Percentiles rank a stretch among this genome's conserved stretches.
Conservation (phyloP, 1,140 invertebrate species). For the Drosophila gunungcola region DNA sequence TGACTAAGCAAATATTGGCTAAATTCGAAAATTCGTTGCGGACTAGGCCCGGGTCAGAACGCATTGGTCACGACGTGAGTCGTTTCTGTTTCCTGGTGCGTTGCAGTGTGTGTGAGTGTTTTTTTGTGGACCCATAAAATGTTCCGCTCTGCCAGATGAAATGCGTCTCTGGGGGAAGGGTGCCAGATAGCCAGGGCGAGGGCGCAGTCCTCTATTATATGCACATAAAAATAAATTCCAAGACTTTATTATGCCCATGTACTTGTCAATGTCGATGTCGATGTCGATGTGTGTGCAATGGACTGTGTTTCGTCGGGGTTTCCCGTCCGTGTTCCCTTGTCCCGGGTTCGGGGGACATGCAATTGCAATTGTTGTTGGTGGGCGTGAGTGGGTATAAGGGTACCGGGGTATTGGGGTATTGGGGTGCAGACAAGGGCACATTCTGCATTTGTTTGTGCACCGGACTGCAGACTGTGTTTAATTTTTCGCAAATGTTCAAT, state of each 20-base stretch:
- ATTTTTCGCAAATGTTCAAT: constrained; percentile 77
- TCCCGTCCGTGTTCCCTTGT: neutral
- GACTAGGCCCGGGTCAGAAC: constrained; percentile 40
- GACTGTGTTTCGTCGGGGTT: constrained; percentile 53
- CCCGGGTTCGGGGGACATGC: constrained; percentile 27
- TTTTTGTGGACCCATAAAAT: constrained; percentile 62
- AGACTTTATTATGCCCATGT: constrained; percentile 83
- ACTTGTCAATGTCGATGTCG: constrained; percentile 71
- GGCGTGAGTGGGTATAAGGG: neutral
- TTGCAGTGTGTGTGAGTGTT: constrained; percentile 17
- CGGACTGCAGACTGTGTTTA: constrained; percentile 56
- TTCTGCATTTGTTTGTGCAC: constrained; percentile 57
- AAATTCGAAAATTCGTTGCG: constrained; percentile 78
- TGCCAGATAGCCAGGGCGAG: constrained; percentile 6
- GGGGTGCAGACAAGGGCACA: constrained; percentile 13
- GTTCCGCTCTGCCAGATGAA: constrained; percentile 64
- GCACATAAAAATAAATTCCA: constrained; percentile 83
- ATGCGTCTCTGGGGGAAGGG: constrained; percentile 69
- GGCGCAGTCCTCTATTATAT: constrained; percentile 72
- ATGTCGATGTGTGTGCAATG: constrained; percentile 75
- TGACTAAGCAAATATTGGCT: constrained; percentile 83
- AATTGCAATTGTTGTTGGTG: constrained; percentile 57
- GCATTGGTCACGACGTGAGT: constrained; percentile 54
- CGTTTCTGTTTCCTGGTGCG: constrained; percentile 6
- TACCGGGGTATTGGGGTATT: neutral